Evolutionary conservation across 1,140 invertebrate species (phyloP).

Genomic region (Scaptomyza graminum): DNA sequence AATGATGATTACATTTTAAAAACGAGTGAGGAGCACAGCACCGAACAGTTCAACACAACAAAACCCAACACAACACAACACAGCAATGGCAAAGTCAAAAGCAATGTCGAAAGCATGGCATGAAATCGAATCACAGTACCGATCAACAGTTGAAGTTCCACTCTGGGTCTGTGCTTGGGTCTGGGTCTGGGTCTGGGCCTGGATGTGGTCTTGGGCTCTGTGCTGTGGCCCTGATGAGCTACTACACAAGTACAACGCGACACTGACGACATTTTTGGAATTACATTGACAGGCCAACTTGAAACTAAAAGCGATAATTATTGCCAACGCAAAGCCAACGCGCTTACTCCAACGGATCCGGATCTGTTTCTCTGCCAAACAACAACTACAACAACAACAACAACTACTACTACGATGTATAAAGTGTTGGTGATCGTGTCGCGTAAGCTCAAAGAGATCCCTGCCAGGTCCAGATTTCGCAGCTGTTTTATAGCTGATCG

Average conservation of each 20-base stretch:
- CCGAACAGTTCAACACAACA: too few species aligned
- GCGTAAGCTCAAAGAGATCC: conserved; percentile 41
- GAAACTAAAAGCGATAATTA: conserved; percentile 82
- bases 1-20: conserved; percentile 83
- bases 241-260: conserved; percentile 69
- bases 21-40: conserved; percentile 37
- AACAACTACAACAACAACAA: too few species aligned
- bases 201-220: neutral
- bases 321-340: conserved; percentile 44
- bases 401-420: neutral
- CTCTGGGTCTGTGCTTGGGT: conserved; percentile 4
- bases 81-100: neutral
- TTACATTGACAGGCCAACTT: conserved; percentile 76
- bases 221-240: conserved; percentile 57
- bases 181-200: neutral
- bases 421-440: conserved; percentile 79
- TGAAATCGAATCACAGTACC: conserved; percentile 72
- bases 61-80: too few species aligned
- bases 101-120: conserved; percentile 1
- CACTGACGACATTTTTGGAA: conserved; percentile 82
- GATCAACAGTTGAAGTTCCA: conserved; percentile 37
- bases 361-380: conserved; percentile 6
- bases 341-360: conserved; percentile 26
- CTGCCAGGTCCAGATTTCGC: conserved; percentile 3
- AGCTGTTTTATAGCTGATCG: conserved; percentile 45